These are phyloP conservation scores for Nerophis lumbriciformis DNA, from an alignment of 2,113 vertebrate genomes.

Conservation along the genomic window DNA sequence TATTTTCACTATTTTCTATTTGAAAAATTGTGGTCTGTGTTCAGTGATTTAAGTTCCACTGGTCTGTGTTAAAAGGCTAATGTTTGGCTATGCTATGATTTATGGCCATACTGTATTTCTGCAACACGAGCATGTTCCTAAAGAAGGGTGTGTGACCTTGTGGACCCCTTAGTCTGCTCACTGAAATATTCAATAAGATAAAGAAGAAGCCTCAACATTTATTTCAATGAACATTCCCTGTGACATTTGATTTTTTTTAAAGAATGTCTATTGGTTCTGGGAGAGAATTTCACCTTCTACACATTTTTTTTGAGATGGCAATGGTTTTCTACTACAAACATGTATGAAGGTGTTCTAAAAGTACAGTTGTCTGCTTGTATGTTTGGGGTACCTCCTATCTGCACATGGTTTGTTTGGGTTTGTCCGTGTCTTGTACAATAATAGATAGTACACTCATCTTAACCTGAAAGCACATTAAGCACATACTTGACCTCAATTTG, in stretches of 20 bases:
- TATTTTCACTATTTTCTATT: too few species aligned
- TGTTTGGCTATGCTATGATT: background rate
- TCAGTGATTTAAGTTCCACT: too few species aligned
- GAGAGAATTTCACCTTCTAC: background rate
- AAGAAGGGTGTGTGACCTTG: background rate
- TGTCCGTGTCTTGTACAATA: background rate
- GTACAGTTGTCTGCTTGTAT: background rate
- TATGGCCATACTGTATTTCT: background rate
- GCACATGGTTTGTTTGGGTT: conserved; percentile 4
- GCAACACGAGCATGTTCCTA: background rate
- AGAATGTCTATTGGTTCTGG: background rate
- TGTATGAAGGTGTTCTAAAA: background rate
- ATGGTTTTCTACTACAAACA: background rate
- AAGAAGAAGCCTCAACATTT: background rate
- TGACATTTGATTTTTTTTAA: background rate
- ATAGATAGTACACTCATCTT: background rate
- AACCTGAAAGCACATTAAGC: background rate
- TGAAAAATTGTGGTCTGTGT: too few species aligned
- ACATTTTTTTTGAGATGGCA: background rate
- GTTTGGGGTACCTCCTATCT: conserved; percentile 6
- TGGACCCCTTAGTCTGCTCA: background rate
- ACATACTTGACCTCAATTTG: background rate
- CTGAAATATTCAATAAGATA: background rate
- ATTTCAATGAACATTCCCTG: background rate
- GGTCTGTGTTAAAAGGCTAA: too few species aligned